These are phyloP conservation scores for Oscheius sp. DNA, from an alignment of 2,888 invertebrate genomes.

Conservation along the genomic window DNA sequence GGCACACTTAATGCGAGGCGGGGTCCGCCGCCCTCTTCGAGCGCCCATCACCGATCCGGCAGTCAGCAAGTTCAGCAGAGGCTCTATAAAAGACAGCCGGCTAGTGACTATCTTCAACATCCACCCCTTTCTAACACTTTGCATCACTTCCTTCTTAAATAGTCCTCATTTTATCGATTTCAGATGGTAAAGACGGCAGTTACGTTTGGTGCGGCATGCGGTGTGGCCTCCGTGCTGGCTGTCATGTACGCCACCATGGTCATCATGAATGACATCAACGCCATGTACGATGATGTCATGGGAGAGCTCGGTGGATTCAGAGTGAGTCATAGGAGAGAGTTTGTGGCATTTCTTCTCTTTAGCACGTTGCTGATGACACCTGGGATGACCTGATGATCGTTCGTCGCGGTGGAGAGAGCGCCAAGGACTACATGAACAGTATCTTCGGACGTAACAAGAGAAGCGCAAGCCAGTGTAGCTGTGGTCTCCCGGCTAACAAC, in stretches of 20 bases:
- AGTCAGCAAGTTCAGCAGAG: slow-evolving; percentile 10
- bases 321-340: slow-evolving; percentile 33
- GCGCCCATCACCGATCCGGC: slow-evolving; percentile 18
- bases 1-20: slow-evolving; percentile 19
- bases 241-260: slow-evolving; percentile 60
- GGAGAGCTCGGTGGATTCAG: slow-evolving; percentile 60
- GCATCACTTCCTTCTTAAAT: neutral
- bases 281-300: slow-evolving; percentile 65
- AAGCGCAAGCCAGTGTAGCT: slow-evolving; percentile 56
- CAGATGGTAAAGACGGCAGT: slow-evolving; percentile 59
- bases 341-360: neutral
- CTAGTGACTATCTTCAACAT: slow-evolving; percentile 7
- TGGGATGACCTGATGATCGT: slow-evolving; percentile 59
- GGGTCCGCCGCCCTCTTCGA: neutral
- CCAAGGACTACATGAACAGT: slow-evolving; percentile 55
- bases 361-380: slow-evolving; percentile 61
- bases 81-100: slow-evolving; percentile 24
- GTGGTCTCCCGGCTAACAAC: slow-evolving; percentile 60
- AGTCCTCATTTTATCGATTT: neutral
- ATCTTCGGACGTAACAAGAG: slow-evolving; percentile 65
- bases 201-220: slow-evolving; percentile 60
- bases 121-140: neutral
- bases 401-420: slow-evolving; percentile 54
- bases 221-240: slow-evolving; percentile 50
- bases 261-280: slow-evolving; percentile 63